These are phyloP conservation scores for Microdon myrmicae DNA, from an alignment of 2,888 invertebrate species.

Conservation along the genomic window DNA sequence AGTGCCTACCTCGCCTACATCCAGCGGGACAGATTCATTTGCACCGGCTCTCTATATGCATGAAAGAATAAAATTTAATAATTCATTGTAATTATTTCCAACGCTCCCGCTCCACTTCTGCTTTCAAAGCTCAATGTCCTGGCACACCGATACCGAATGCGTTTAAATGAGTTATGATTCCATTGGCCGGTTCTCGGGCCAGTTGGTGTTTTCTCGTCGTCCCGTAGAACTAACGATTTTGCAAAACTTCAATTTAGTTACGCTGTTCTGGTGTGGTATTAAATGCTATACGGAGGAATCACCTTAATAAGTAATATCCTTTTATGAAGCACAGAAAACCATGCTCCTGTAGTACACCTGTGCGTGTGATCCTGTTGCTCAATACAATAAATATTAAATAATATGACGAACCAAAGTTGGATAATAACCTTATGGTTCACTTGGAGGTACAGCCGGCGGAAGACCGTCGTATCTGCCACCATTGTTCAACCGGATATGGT, in stretches of 20 bases:
- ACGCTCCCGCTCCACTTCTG: too few species aligned
- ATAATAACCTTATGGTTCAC: too few species aligned
- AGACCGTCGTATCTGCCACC: too few species aligned
- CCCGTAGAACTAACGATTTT: too few species aligned
- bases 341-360: neutral
- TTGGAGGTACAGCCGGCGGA: too few species aligned
- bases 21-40: conserved; percentile 31
- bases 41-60: conserved; percentile 34
- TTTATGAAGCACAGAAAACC: neutral
- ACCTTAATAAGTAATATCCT: conserved; percentile 25
- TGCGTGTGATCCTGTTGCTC: conserved; percentile 19
- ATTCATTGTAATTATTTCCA: conserved; percentile 47
- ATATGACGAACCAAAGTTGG: conserved; percentile 21
- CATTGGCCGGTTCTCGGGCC: conserved; percentile 13
- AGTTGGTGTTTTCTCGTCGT: neutral
- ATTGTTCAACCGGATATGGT: too few species aligned
- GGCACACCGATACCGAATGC: conserved; percentile 25
- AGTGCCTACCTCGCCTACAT: conserved; percentile 11
- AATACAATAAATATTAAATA: conserved; percentile 36
- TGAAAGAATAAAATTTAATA: conserved; percentile 41
- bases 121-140: too few species aligned
- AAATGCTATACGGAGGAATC: neutral
- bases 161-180: conserved; percentile 46
- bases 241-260: conserved; percentile 14
- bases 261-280: neutral